Conservation (phyloP, 2,888 invertebrate genomes). For the Hypselothyrea guttata region DNA sequence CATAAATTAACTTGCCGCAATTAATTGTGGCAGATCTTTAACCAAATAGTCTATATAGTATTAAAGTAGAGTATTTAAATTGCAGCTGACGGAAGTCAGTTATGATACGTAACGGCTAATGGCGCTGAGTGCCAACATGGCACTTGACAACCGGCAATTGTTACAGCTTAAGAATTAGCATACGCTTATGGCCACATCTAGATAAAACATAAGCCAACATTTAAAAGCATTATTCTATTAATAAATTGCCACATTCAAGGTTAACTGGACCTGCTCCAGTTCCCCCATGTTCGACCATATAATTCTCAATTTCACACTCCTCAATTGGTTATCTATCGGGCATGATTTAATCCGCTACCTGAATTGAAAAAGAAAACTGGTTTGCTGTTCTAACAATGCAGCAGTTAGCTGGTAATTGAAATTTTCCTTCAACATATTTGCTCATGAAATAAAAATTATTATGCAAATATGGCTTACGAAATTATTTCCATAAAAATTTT, state of each 20-base stretch:
- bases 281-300: no score
- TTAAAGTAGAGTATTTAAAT: no score
- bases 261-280: conserved; percentile 39
- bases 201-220: conserved; percentile 10
- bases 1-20: no score
- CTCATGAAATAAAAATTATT: no score
- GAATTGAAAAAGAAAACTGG: background rate
- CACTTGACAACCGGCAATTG: conserved; percentile 8
- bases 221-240: background rate
- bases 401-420: no score
- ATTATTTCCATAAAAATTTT: no score
- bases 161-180: conserved; percentile 16
- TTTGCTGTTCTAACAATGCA: background rate
- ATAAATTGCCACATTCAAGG: conserved; percentile 25
- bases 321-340: no score
- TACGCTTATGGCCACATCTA: conserved; percentile 9
- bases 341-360: background rate
- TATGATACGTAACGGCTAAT: conserved; percentile 2
- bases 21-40: no score
- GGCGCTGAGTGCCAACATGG: conserved; percentile 26
- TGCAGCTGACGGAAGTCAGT: no score
- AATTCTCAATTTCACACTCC: conserved; percentile 27
- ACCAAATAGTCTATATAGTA: no score
- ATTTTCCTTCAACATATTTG: no score
- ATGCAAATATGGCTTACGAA: no score